Evolutionary conservation across 2,888 invertebrate genomes (phyloP), one percentile per base, ranked within the genome.

Genomic region (Drosophila atripex): DNA sequence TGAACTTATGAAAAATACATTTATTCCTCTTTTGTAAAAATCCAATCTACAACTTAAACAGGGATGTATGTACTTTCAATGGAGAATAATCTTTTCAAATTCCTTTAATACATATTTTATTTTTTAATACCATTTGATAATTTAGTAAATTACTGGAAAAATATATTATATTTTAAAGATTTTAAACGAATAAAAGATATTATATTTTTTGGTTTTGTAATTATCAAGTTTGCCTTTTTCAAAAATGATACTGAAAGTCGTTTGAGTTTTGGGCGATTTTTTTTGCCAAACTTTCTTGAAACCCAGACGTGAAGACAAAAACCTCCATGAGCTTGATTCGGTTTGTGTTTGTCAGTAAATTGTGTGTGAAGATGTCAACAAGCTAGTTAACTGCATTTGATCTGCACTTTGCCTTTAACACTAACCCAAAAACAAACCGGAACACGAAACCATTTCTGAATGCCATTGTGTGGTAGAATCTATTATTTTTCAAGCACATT

Each of bases 351-450:
- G 59, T 45, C 47, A 53, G 63, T 51, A 65, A 73, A 68, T 71
- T 75, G 64, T 74, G 74, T 76, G 72, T 73, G 70, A 66, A 71
- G 30, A 78, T 78, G 79, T 85, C 77, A 85, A 76, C 74, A 73
- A 82, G 85, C 72, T 77, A 61, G 72, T 77, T 77, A 82, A 74
- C 80, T 84, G 82, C 85, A 74, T 77, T 79, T 80, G 84, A 84
- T 63, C 78, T 78, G 73, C 77, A 63, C 54, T 61, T 77, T 74
- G 64, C 54, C 46, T 46, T 64, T 35, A 64, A 58, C 49, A 45
- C 46, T 35, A 78, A 64, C 49, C 46, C 49, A 45, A 45, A 30
- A 45, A 39, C 43, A 18, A 43, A 21, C 43, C 21, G 43, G 21
- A 77, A 58, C 43, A 54, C 38, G 21, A 32, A 35, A 25, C 60